phyloP scores from a whole-genome alignment of 2,888 invertebrate species.

The Plebejus anna region DNA sequence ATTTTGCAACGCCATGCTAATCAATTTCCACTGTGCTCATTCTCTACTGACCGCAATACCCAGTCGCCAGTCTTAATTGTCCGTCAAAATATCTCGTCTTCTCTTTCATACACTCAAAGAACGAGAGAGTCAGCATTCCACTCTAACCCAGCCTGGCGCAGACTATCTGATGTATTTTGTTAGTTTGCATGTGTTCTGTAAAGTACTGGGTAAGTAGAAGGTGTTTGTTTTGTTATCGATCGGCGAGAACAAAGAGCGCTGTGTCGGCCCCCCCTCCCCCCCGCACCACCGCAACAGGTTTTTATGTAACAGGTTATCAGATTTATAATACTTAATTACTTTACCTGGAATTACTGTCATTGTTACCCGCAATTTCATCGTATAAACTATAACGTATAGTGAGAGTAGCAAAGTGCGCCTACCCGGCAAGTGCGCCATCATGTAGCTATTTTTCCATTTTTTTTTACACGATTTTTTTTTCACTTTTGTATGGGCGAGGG shows the following conservation, averaged over 20 bases:
- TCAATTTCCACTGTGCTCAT: too few species aligned
- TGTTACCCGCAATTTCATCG: background rate
- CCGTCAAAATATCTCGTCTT: background rate
- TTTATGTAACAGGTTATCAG: constrained; percentile 37
- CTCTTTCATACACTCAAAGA: background rate
- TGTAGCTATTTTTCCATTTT: too few species aligned
- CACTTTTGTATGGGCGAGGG: too few species aligned
- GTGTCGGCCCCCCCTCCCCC: constrained; percentile 25
- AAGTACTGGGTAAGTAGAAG: constrained; percentile 27
- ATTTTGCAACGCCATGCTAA: too few species aligned
- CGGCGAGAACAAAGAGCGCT: constrained; percentile 55
- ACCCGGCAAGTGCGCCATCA: too few species aligned
- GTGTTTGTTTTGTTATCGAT: constrained; percentile 55
- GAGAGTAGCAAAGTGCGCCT: too few species aligned
- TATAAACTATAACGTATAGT: too few species aligned
- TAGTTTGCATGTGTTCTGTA: constrained; percentile 15
- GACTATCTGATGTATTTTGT: background rate
- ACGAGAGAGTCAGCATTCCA: background rate
- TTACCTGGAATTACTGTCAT: background rate
- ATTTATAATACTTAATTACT: constrained; percentile 16
- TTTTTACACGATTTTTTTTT: too few species aligned
- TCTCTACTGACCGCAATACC: too few species aligned
- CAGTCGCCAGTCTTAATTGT: too few species aligned
- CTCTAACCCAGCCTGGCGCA: background rate
- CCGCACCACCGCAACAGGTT: constrained; percentile 37